Conservation (phyloP, 23 tunicate species). For the Styela clava region DNA sequence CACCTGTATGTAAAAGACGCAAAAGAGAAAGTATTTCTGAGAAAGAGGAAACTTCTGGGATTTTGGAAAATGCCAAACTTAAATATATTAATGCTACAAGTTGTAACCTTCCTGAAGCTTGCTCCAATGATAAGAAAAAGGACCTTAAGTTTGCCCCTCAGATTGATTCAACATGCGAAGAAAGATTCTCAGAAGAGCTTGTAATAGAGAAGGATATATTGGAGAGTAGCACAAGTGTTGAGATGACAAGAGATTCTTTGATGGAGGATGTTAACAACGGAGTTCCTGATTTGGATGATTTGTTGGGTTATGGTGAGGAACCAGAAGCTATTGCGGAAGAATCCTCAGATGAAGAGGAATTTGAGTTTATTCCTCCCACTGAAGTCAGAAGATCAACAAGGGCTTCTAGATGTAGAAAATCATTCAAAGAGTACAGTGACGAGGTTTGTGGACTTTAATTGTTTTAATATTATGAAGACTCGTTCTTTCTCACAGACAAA, state of each 20-base stretch:
- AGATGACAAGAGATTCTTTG: background rate
- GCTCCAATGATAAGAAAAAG: too few relatives aligned
- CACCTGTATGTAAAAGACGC: background rate
- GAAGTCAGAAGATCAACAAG: slow-evolving; percentile 21
- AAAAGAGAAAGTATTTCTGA: too few relatives aligned
- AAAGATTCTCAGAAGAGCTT: too few relatives aligned
- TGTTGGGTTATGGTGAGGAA: background rate
- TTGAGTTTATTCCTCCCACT: background rate
- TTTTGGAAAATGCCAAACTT: too few relatives aligned
- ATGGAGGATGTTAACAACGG: background rate
- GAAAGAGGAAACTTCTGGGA: too few relatives aligned
- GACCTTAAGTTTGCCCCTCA: too few relatives aligned
- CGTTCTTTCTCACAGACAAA: too few relatives aligned
- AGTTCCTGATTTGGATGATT: background rate
- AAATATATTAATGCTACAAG: too few relatives aligned
- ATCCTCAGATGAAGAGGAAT: slow-evolving; percentile 1
- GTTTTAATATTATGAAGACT: too few relatives aligned
- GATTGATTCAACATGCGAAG: too few relatives aligned
- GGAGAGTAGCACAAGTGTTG: background rate
- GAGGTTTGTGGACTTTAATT: slow-evolving; percentile 12
- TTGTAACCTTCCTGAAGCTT: too few relatives aligned
- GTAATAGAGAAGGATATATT: too few relatives aligned
- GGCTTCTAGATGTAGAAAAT: slow-evolving; percentile 10
- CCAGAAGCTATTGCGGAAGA: background rate
- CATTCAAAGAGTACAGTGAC: slow-evolving; percentile 11